Base-by-base conservation (phyloP, 2,888 invertebrate species). In the Eilema depressum region DNA sequence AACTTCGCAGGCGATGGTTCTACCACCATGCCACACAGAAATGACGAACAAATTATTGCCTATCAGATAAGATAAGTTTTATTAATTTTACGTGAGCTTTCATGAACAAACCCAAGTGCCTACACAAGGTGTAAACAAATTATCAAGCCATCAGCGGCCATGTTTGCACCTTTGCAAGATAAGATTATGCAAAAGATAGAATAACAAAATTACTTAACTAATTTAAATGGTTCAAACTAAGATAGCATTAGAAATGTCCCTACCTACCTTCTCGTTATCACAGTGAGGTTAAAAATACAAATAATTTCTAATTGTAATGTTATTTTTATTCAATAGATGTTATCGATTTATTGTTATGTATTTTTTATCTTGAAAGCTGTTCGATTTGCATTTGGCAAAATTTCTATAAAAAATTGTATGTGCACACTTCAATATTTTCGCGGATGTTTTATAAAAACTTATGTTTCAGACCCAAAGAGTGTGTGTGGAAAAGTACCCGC, bases 291-390 rank as follows among this genome's bases (percentile, higher is more conserved):
- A 20, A n/a, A 53, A n/a, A 53, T 53, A 53, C 53, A 53, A 53
- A 53, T 53, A 53, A 2, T 53, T 53, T 53, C 53, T 53, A 53
- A 53, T 53, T 53, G 53, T 53, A 53, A 53, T 53, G n/a, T 53
- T 20, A 10, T 53, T 53, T 53, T 53, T 53, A 53, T 53, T 53
- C 53, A 53, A 53, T 53, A n/a, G 53, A n/a, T 53, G 1, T 53
- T 53, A 53, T 53, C n/a, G 2, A n/a, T 47, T 53, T 53, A 53
- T 53, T n/a, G 10, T n/a, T n/a, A 41, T 41, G 41, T 41, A 20
- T 53, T 53, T 53, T n/a, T n/a, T 53, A 53, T 53, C 10, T 47
- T 47, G 47, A 47, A 17, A 20, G 47, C 20, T 47, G 47, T 47
- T 20, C 20, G 20, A 41, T 53, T 53, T 53, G 53, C 53, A 53